Evolutionary conservation across 2,888 invertebrate species (phyloP).

Genomic region (Drosophila ezoana): DNA sequence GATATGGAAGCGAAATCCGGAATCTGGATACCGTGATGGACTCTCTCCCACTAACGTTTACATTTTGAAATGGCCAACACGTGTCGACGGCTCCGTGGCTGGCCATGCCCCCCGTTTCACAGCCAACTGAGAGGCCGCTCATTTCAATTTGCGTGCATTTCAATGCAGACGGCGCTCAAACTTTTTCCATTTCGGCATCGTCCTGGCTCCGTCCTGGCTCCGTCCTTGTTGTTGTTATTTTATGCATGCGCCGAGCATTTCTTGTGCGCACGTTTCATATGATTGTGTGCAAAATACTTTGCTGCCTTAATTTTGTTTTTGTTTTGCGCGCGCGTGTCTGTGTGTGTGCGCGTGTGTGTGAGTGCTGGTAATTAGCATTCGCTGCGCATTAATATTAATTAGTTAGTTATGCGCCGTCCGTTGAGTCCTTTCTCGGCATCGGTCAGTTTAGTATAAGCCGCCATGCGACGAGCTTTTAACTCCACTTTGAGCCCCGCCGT

Average conservation of each 20-base stretch:
- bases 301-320: slow-evolving; percentile 28
- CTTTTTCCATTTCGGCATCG: slow-evolving; percentile 70
- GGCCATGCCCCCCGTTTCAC: not conserved
- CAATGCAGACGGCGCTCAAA: slow-evolving; percentile 69
- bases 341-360: slow-evolving; percentile 17
- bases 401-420: slow-evolving; percentile 71
- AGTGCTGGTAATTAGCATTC: slow-evolving; percentile 77
- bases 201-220: slow-evolving; percentile 13
- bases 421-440: slow-evolving; percentile 1
- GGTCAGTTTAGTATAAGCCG: slow-evolving; percentile 45
- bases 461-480: slow-evolving; percentile 49
- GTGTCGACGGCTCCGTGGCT: slow-evolving; percentile 54
- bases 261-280: slow-evolving; percentile 68
- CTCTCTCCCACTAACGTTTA: slow-evolving; percentile 59
- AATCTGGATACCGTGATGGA: slow-evolving; percentile 61
- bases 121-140: slow-evolving; percentile 35
- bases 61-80: slow-evolving; percentile 81
- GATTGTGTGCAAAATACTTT: slow-evolving; percentile 78
- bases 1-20: slow-evolving; percentile 33
- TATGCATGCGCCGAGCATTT: slow-evolving; percentile 54
- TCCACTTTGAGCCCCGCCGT: slow-evolving; percentile 47
- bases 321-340: slow-evolving; percentile 4
- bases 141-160: slow-evolving; percentile 78
- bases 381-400: slow-evolving; percentile 82
- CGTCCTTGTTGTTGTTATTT: slow-evolving; percentile 37